These are phyloP conservation scores for Cyrtodaria siliqua DNA, from an alignment of 2,888 invertebrate species.

Conservation along the genomic window DNA sequence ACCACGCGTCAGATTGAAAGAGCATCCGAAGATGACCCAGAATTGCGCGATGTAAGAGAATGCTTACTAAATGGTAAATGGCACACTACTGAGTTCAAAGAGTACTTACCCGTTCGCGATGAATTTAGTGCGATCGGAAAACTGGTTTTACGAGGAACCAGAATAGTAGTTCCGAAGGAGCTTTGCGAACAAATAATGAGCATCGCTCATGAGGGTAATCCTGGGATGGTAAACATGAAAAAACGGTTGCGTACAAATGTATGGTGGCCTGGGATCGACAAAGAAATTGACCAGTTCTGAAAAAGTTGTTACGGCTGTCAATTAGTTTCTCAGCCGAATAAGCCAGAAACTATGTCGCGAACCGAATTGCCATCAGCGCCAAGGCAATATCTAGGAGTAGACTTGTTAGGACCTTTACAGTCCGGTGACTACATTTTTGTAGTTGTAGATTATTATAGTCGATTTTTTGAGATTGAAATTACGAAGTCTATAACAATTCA, in stretches of 20 bases:
- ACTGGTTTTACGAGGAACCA: constrained; percentile 47
- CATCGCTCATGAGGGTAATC: constrained; percentile 55
- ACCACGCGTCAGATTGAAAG: constrained; percentile 50
- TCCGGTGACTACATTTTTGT: too few relatives aligned
- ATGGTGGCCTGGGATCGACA: constrained; percentile 63
- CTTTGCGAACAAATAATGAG: constrained; percentile 19
- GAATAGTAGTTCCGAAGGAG: constrained; percentile 30
- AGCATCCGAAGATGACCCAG: constrained; percentile 34
- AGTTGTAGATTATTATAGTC: too few relatives aligned
- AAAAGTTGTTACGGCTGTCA: too few relatives aligned
- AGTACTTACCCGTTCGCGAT: constrained; percentile 31
- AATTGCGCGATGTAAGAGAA: too few relatives aligned
- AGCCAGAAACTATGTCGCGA: too few relatives aligned
- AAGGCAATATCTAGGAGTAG: too few relatives aligned
- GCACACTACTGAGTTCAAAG: background rate
- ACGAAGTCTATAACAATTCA: too few relatives aligned
- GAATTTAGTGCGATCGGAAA: constrained; percentile 40
- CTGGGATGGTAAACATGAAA: constrained; percentile 48
- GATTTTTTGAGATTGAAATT: too few relatives aligned
- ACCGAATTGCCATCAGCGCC: too few relatives aligned
- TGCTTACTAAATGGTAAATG: constrained; percentile 5
- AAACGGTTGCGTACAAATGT: constrained; percentile 34
- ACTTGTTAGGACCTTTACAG: too few relatives aligned
- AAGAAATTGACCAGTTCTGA: too few relatives aligned
- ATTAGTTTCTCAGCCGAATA: too few relatives aligned